A percentile compares a stretch with the other conserved stretches of the same genome.
Evolutionary conservation across 2,797 vertebrate species (phyloP).

Genomic region (Sphaeramia orbicularis): DNA sequence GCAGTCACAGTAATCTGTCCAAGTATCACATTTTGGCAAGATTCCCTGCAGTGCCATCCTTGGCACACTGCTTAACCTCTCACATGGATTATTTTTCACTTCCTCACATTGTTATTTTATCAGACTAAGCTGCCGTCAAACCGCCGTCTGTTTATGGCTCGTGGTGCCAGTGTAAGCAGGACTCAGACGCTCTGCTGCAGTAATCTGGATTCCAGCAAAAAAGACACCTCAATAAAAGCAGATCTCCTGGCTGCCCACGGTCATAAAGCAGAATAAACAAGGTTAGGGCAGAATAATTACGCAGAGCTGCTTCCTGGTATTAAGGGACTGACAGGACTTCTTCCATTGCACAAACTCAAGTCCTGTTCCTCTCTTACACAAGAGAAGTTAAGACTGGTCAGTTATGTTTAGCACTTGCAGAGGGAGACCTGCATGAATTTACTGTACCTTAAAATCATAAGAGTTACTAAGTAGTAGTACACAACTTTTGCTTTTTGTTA

Average conservation of each 20-base stretch:
- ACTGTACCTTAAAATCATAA: neutral
- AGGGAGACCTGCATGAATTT: conserved; percentile 10
- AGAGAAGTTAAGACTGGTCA: conserved; percentile 25
- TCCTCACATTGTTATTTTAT: conserved; percentile 65
- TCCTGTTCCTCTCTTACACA: conserved; percentile 24
- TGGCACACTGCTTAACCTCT: conserved; percentile 58
- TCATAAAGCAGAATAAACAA: conserved; percentile 79
- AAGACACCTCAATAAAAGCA: conserved; percentile 78
- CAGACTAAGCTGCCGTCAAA: conserved; percentile 54
- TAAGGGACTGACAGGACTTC: conserved; percentile 55
- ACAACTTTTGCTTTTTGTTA: too few species aligned
- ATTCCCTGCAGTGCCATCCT: conserved; percentile 25
- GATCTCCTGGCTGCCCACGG: conserved; percentile 71
- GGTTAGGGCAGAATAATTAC: conserved; percentile 78
- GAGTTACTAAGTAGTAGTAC: neutral
- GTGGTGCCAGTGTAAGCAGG: conserved; percentile 68
- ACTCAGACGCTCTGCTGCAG: conserved; percentile 54
- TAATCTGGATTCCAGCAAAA: conserved; percentile 71
- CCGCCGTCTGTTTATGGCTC: conserved; percentile 64
- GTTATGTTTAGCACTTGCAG: conserved; percentile 22
- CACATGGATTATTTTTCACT: conserved; percentile 69
- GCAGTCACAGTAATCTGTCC: conserved; percentile 25
- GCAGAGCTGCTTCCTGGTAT: conserved; percentile 77
- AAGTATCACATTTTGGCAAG: conserved; percentile 24
- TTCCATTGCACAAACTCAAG: conserved; percentile 51